Evolutionary conservation across 2,113 vertebrate species (phyloP), one percentile per base, ranked within the genome.

Genomic region (Eulemur macaco): DNA sequence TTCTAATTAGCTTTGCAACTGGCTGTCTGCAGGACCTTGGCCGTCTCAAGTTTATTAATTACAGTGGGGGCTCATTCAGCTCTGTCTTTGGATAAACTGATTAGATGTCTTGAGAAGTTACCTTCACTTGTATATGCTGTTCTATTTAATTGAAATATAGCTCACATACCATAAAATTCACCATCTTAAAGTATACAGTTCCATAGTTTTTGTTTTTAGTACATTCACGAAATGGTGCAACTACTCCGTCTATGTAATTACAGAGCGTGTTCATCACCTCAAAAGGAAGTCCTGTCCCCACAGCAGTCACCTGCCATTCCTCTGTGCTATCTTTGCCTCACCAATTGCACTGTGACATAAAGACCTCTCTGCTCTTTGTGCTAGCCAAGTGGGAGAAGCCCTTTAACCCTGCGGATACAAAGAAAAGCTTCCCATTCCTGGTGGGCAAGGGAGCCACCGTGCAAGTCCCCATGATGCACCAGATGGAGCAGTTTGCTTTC

Each of bases 391-490:
- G 99, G 99, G 98, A 98, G 89, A 99, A 98, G 50, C 98, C 99
- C 66, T 99, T 99, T 42, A 21, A 99, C 17, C 63, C 74, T 0
- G 94, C 96, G 21, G 4, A 71, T 0, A 99, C 99, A 0, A 10
- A 71, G 25, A 98, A 99, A 94, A 97, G 63, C 0, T 97, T 89
- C 2, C 96, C 99, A 2, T 99, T 99, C 98, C 91, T 97, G 0
- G 98, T 99, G 97, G 98, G 99, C 42, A 93, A 98, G 58, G 90
- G 89, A 95, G 99, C 98, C 45, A 98, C 91, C 0, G 98, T 99
- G 47, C 84, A 97, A 34, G 99, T 99, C 50, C 98, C 99, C 94
- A 99, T 99, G 99, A 99, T 99, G 99, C 96, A 96, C 78, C 99
- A 98, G 95, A 97, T 0, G 0, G 99, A 98, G 3, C 98, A 91